These are phyloP conservation scores for Hypsopygia costalis DNA, from an alignment of 2,888 invertebrate species.

Conservation along the genomic window DNA sequence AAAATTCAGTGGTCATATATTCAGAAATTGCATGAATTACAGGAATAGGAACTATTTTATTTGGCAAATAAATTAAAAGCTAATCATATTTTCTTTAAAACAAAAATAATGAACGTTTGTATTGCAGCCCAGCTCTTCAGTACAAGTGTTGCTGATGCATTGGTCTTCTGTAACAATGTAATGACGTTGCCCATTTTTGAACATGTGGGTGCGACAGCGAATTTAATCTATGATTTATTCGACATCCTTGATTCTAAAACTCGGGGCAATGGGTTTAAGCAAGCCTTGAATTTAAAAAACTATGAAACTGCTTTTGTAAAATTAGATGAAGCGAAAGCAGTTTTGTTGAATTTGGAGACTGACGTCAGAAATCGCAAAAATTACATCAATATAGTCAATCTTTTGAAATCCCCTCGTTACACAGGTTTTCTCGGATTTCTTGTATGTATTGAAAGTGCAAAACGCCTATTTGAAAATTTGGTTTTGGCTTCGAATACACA, in stretches of 20 bases:
- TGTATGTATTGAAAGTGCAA: slow-evolving; percentile 13
- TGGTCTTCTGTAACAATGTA: slow-evolving; percentile 6
- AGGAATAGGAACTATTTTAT: too few species aligned
- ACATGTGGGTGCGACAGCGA: background rate
- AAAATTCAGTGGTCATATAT: too few species aligned
- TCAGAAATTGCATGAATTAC: too few species aligned
- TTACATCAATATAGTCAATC: too few species aligned
- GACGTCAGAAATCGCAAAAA: background rate
- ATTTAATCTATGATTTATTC: slow-evolving; percentile 9
- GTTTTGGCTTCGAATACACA: slow-evolving; percentile 2
- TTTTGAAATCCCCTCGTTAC: background rate
- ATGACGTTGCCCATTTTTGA: slow-evolving; percentile 1
- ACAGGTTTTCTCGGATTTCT: background rate
- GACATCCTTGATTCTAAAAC: slow-evolving; percentile 11
- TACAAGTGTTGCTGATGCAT: slow-evolving; percentile 3
- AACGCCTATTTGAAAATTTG: slow-evolving; percentile 6
- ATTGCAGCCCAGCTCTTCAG: background rate
- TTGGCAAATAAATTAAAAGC: too few species aligned
- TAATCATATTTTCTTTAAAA: too few species aligned
- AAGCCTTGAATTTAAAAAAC: slow-evolving; percentile 3
- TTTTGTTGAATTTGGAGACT: slow-evolving; percentile 1
- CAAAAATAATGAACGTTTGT: too few species aligned
- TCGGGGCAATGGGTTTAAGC: slow-evolving; percentile 8
- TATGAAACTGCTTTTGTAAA: slow-evolving; percentile 1
- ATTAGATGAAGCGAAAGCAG: slow-evolving; percentile 2